Evolutionary conservation across 2,113 vertebrate genomes (phyloP).

Genomic region (Psettodes erumei): DNA sequence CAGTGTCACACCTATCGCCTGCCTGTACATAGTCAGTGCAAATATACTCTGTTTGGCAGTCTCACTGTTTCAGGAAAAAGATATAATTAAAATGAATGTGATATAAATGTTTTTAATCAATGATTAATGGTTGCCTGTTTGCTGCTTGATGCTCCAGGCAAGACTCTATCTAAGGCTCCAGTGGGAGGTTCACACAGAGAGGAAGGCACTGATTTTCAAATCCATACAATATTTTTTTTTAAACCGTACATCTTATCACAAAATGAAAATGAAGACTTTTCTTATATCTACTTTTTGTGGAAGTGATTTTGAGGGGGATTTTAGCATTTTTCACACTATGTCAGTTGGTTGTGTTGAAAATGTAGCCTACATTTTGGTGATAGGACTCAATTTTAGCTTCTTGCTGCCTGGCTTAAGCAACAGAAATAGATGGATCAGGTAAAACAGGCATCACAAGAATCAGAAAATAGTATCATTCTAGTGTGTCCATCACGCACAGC

Average conservation of each 20-base stretch:
- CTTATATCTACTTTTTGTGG: conserved; percentile 11
- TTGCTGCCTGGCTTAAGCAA: conserved; percentile 4
- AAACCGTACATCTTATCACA: conserved; percentile 28
- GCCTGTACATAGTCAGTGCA: conserved; percentile 32
- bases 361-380: not conserved
- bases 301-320: not conserved
- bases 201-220: conserved; percentile 52
- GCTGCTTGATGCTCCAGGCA: conserved; percentile 45
- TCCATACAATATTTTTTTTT: conserved; percentile 55
- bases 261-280: conserved; percentile 2
- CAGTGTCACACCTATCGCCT: conserved; percentile 2
- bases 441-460: conserved; percentile 40
- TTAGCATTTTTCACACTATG: not conserved
- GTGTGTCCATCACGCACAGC: conserved; percentile 6
- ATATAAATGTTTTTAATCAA: conserved; percentile 72
- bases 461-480: conserved; percentile 58
- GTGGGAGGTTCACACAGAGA: conserved; percentile 67
- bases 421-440: conserved; percentile 45
- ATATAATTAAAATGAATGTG: conserved; percentile 67
- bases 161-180: conserved; percentile 54
- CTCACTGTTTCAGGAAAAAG: conserved; percentile 56
- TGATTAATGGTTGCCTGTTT: conserved; percentile 70
- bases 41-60: conserved; percentile 47
- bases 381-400: not conserved
- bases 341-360: not conserved